These are phyloP conservation scores for Drosophila pseudotalamancana DNA, from an alignment of 2,888 invertebrate species.

Conservation along the genomic window DNA sequence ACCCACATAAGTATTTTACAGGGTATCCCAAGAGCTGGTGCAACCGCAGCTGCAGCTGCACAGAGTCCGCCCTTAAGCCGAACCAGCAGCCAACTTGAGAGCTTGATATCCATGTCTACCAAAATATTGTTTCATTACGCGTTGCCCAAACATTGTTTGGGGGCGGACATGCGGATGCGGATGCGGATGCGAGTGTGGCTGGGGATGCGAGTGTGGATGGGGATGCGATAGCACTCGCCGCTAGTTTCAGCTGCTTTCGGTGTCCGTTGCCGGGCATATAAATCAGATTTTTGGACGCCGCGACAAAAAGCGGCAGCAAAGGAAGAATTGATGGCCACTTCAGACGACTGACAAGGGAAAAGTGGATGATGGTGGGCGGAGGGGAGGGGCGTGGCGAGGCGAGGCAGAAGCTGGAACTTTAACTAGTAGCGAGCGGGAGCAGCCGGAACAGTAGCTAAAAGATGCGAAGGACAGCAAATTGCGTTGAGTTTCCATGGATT, in stretches of 20 bases:
- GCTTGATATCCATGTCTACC: slow-evolving; percentile 46
- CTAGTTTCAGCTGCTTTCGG: slow-evolving; percentile 14
- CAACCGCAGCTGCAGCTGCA: slow-evolving; percentile 15
- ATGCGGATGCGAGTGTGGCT: slow-evolving; percentile 14
- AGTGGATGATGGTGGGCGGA: no score
- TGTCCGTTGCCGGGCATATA: slow-evolving; percentile 70
- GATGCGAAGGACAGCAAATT: slow-evolving; percentile 56
- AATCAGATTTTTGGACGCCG: slow-evolving; percentile 73
- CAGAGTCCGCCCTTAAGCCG: not conserved
- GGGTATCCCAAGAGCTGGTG: slow-evolving; percentile 8
- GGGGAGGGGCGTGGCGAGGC: not conserved
- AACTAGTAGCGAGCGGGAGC: slow-evolving; percentile 5
- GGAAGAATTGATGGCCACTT: slow-evolving; percentile 76
- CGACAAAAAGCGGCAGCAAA: slow-evolving; percentile 59
- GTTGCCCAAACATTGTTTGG: slow-evolving; percentile 67
- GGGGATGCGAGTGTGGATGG: slow-evolving; percentile 10
- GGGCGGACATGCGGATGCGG: slow-evolving; percentile 15
- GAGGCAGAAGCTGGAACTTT: slow-evolving; percentile 4
- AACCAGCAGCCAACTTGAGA: slow-evolving; percentile 19
- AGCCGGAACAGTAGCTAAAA: slow-evolving; percentile 6
- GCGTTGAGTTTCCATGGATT: slow-evolving; percentile 44
- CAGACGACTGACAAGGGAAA: slow-evolving; percentile 73
- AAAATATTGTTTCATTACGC: slow-evolving; percentile 76
- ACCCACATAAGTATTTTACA: not conserved
- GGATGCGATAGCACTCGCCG: slow-evolving; percentile 9